These are phyloP conservation scores for Drosophila ochracea DNA, from an alignment of 2,888 invertebrate genomes.

Conservation along the genomic window DNA sequence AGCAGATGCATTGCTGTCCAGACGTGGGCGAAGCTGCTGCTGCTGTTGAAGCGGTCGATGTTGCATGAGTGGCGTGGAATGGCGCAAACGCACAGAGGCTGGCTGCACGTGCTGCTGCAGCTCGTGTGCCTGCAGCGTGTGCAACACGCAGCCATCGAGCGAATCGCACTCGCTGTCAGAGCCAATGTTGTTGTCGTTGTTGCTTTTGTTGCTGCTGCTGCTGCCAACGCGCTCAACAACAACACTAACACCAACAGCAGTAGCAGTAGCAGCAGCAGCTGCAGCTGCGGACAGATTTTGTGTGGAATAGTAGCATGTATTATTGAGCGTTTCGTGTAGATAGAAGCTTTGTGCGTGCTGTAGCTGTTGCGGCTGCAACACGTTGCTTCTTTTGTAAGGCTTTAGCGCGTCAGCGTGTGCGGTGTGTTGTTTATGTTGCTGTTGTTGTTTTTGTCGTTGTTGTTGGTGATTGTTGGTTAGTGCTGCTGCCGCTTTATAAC, in stretches of 20 bases:
- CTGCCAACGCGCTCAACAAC: constrained; percentile 39
- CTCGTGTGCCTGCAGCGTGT: constrained; percentile 54
- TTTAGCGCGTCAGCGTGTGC: constrained; percentile 28
- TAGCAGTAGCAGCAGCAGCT: constrained; percentile 25
- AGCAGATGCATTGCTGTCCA: constrained; percentile 48
- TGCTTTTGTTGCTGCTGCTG: constrained; percentile 18
- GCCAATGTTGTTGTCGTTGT: constrained; percentile 9
- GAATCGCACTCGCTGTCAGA: constrained; percentile 55
- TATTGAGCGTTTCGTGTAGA: constrained; percentile 59
- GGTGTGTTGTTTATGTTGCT: constrained; percentile 58
- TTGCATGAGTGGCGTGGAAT: constrained; percentile 77
- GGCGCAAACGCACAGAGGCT: constrained; percentile 76
- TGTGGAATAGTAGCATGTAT: constrained; percentile 76
- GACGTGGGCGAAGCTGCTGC: constrained; percentile 55
- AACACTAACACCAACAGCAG: constrained; percentile 18
- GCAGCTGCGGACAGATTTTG: constrained; percentile 68
- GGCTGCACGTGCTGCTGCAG: constrained; percentile 65
- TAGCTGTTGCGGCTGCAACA: constrained; percentile 37
- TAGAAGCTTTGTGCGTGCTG: constrained; percentile 43
- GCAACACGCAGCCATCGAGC: constrained; percentile 52
- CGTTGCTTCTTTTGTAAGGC: constrained; percentile 37
- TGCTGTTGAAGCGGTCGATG: constrained; percentile 54
- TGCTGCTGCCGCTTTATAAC: constrained; percentile 72
- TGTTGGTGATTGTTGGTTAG: constrained; percentile 59
- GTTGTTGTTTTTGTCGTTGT: constrained; percentile 37